Conservation (phyloP, 2,888 invertebrate species). For the Luffia ferchaultella region DNA sequence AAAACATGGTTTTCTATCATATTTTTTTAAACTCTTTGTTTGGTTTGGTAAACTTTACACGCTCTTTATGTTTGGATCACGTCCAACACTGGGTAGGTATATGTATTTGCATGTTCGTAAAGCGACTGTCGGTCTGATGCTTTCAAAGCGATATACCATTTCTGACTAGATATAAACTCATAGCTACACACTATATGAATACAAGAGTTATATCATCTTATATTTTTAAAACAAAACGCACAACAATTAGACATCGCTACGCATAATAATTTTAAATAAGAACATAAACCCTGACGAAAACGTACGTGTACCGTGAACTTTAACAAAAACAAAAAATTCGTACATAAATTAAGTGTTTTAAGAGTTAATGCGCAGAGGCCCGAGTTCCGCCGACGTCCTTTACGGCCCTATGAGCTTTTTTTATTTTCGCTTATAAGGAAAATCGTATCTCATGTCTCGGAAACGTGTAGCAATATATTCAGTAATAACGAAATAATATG, state of each 20-base stretch:
- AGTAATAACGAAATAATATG: constrained; percentile 61
- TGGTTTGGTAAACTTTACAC: no score
- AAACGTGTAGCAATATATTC: constrained; percentile 50
- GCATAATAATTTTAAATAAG: neutral
- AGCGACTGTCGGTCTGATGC: no score
- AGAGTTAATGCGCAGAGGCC: neutral
- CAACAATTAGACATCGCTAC: neutral
- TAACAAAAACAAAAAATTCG: neutral
- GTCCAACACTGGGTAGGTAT: no score
- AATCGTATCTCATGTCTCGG: constrained; percentile 33
- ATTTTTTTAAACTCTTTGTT: no score
- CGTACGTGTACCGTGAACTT: neutral
- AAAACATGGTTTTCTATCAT: no score
- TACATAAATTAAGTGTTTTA: neutral
- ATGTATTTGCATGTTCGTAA: no score
- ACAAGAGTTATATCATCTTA: no score
- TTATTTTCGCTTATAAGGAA: constrained; percentile 38
- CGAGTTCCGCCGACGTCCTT: neutral
- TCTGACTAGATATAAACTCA: no score
- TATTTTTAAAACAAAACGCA: no score
- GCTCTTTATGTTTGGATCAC: no score
- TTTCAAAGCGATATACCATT: no score
- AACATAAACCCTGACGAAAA: neutral
- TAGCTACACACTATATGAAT: no score
- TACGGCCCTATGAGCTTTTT: neutral